phyloP scores from a whole-genome alignment of 2,113 vertebrate species.

The Callopanchax toddi region DNA sequence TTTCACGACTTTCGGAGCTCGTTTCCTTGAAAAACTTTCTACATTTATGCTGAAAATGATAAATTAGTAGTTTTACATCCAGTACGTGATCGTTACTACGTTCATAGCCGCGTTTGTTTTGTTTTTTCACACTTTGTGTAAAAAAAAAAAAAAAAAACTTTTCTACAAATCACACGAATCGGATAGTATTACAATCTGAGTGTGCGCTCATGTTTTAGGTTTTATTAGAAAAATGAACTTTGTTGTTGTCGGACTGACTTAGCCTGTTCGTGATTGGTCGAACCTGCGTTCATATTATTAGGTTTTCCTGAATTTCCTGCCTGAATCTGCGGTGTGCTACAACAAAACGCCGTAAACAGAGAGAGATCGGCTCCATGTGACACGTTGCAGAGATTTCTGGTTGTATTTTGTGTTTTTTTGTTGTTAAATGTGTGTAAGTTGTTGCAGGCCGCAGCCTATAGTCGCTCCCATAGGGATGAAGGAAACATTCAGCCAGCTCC shows the following conservation, averaged over 20 bases:
- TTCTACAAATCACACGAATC: too few species aligned
- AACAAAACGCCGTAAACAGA: fast-evolving
- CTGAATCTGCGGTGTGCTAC: neutral
- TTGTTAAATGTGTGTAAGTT: slow-evolving; percentile 19
- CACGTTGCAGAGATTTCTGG: slow-evolving; percentile 8
- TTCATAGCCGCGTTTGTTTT: slow-evolving; percentile 51
- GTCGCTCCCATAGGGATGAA: slow-evolving; percentile 65
- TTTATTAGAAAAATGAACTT: slow-evolving; percentile 9
- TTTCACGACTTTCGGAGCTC: too few species aligned
- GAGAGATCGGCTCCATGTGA: neutral
- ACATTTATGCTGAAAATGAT: neutral
- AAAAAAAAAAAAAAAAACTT: too few species aligned
- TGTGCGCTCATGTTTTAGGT: neutral
- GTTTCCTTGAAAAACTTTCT: neutral
- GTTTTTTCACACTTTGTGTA: too few species aligned
- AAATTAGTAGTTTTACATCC: neutral
- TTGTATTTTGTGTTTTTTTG: slow-evolving; percentile 10
- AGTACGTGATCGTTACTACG: slow-evolving; percentile 3
- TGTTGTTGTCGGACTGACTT: slow-evolving; percentile 23
- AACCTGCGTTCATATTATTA: slow-evolving; percentile 30
- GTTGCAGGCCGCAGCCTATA: slow-evolving; percentile 74
- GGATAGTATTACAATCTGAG: neutral
- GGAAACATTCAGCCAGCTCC: slow-evolving; percentile 56
- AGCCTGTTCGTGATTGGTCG: slow-evolving; percentile 58
- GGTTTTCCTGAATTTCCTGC: slow-evolving; percentile 8